Percentiles rank a stretch among this genome's conserved stretches.
These are phyloP conservation scores for Parnassius smintheus DNA, from an alignment of 2,888 invertebrate genomes.

Conservation along the genomic window DNA sequence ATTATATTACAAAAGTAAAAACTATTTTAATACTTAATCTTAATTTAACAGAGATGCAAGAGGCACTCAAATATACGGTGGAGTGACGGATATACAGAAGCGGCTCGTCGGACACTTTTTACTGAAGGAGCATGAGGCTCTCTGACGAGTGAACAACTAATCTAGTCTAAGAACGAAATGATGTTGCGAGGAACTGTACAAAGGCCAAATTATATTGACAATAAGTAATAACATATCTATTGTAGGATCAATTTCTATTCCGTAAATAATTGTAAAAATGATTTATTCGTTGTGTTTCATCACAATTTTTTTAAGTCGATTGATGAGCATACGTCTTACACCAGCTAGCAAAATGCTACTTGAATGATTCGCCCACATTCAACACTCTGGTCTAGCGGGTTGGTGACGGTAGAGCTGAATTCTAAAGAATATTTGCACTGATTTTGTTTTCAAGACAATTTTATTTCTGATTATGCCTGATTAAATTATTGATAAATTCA, in stretches of 20 bases:
- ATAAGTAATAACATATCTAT: background rate
- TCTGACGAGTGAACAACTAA: conserved; percentile 41
- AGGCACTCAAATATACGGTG: conserved; percentile 91
- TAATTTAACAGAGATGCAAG: conserved; percentile 82
- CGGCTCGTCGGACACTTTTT: conserved; percentile 84
- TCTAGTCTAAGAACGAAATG: conserved; percentile 10
- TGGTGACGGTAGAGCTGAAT: too few relatives aligned
- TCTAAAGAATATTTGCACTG: too few relatives aligned
- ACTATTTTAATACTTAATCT: background rate
- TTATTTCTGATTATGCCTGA: too few relatives aligned
- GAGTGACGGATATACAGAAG: conserved; percentile 89
- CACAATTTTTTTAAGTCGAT: too few relatives aligned
- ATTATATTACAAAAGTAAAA: background rate
- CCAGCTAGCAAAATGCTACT: too few relatives aligned
- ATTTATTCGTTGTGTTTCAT: too few relatives aligned
- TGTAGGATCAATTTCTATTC: background rate
- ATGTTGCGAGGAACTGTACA: background rate
- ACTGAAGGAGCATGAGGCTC: conserved; percentile 82
- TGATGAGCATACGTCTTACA: too few relatives aligned
- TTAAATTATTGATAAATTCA: too few relatives aligned
- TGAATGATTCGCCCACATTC: too few relatives aligned
- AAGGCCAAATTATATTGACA: background rate
- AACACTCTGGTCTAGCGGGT: too few relatives aligned
- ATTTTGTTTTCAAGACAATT: too few relatives aligned
- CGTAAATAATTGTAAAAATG: too few relatives aligned